Conservation (phyloP, 2,113 vertebrate species). For the Melierax canorus region DNA sequence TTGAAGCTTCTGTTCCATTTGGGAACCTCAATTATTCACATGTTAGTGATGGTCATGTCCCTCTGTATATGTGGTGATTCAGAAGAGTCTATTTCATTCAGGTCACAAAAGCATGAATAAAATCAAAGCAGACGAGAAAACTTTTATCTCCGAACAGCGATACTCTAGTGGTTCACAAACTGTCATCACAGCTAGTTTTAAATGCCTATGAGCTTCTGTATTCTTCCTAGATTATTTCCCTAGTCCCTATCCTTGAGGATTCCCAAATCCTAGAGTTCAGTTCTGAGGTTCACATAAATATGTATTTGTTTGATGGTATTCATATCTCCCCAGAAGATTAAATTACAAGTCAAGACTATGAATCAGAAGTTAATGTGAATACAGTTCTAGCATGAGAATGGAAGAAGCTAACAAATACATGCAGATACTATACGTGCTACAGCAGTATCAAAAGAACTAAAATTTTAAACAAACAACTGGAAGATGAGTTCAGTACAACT, state of each 20-base stretch:
- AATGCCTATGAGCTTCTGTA: background rate
- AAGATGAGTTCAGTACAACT: background rate
- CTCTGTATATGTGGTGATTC: background rate
- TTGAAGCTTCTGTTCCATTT: background rate
- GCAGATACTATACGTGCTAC: background rate
- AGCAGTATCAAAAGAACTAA: background rate
- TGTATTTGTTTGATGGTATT: background rate
- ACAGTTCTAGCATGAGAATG: background rate
- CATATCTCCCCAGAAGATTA: background rate
- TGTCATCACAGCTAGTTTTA: background rate
- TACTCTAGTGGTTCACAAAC: background rate
- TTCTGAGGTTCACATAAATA: background rate
- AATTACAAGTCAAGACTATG: background rate
- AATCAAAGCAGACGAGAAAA: background rate
- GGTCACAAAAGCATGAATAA: background rate
- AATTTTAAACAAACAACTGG: background rate
- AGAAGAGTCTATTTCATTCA: background rate
- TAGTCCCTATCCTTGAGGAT: background rate
- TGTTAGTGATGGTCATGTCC: background rate
- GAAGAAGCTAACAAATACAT: background rate
- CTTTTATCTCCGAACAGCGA: background rate
- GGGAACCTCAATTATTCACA: background rate
- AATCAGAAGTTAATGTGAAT: background rate
- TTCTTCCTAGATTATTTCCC: background rate
- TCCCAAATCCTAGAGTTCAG: background rate